These are phyloP conservation scores for Carcina quercana DNA, from an alignment of 2,888 invertebrate species.

Conservation along the genomic window DNA sequence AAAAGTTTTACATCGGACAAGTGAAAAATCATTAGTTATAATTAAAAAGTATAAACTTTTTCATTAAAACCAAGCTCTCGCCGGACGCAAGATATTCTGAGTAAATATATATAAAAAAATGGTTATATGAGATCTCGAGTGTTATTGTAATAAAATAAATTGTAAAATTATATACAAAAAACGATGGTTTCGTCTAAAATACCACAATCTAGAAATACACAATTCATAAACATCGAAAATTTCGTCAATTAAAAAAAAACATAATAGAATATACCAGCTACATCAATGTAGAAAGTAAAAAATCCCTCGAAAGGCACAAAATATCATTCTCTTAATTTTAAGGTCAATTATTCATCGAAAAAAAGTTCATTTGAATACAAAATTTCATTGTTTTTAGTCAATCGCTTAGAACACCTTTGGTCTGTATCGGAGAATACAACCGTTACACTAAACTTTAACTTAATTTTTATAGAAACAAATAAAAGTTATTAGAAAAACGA, in stretches of 20 bases:
- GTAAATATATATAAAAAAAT: too few species aligned
- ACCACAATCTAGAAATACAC: conserved; percentile 47
- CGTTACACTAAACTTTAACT: conserved; percentile 29
- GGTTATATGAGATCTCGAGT: too few species aligned
- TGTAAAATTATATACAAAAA: conserved; percentile 14
- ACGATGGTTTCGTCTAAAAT: conserved; percentile 31
- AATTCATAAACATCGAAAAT: conserved; percentile 54
- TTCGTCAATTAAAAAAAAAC: conserved; percentile 54
- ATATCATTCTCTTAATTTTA: conserved; percentile 16
- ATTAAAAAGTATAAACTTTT: too few species aligned
- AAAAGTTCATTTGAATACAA: conserved; percentile 61
- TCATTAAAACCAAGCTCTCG: too few species aligned
- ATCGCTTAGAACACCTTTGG: conserved; percentile 27
- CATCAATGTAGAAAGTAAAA: conserved; percentile 23
- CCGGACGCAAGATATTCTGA: too few species aligned
- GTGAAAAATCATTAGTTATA: too few species aligned
- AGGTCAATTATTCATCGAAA: conserved; percentile 43
- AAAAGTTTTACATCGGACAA: too few species aligned
- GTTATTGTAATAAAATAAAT: too few species aligned
- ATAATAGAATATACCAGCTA: conserved; percentile 42
- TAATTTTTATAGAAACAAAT: conserved; percentile 6
- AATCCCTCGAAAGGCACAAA: conserved; percentile 16
- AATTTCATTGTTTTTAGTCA: conserved; percentile 49
- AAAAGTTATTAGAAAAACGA: conserved; percentile 23
- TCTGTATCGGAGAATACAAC: conserved; percentile 30